These are phyloP conservation scores for Meiosimyza decipiens DNA, from an alignment of 2,888 invertebrate genomes.

Conservation along the genomic window DNA sequence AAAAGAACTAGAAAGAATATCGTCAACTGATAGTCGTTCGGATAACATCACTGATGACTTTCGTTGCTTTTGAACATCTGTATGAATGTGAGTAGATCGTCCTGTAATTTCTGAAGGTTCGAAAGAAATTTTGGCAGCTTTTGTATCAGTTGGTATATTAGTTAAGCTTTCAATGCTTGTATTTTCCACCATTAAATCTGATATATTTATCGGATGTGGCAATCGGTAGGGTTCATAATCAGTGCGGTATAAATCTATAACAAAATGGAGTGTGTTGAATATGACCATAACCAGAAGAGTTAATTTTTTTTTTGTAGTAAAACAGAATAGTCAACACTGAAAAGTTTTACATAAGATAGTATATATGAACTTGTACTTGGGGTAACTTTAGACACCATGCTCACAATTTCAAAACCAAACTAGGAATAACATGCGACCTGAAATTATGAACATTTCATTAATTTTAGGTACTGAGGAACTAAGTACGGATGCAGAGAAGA, in stretches of 20 bases:
- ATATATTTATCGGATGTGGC: conserved; percentile 57
- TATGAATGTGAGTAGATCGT: conserved; percentile 56
- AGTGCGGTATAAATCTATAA: conserved; percentile 41
- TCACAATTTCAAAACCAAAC: too few relatives aligned
- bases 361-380: too few relatives aligned
- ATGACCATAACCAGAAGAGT: too few relatives aligned
- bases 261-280: not conserved
- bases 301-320: too few relatives aligned
- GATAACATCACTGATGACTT: conserved; percentile 1
- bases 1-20: conserved; percentile 63
- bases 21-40: conserved; percentile 54
- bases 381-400: too few relatives aligned
- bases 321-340: too few relatives aligned
- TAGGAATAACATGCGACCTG: too few relatives aligned
- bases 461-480: too few relatives aligned
- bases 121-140: conserved; percentile 57
- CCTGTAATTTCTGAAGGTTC: conserved; percentile 64
- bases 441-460: too few relatives aligned
- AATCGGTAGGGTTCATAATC: conserved; percentile 51
- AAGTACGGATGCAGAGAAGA: too few relatives aligned
- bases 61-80: not conserved
- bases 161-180: conserved; percentile 60
- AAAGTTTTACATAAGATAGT: too few relatives aligned
- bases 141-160: conserved; percentile 39
- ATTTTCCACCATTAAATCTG: conserved; percentile 58